These are phyloP conservation scores for Gallinago solitaria DNA, from an alignment of 2,797 vertebrate genomes.

Conservation along the genomic window DNA sequence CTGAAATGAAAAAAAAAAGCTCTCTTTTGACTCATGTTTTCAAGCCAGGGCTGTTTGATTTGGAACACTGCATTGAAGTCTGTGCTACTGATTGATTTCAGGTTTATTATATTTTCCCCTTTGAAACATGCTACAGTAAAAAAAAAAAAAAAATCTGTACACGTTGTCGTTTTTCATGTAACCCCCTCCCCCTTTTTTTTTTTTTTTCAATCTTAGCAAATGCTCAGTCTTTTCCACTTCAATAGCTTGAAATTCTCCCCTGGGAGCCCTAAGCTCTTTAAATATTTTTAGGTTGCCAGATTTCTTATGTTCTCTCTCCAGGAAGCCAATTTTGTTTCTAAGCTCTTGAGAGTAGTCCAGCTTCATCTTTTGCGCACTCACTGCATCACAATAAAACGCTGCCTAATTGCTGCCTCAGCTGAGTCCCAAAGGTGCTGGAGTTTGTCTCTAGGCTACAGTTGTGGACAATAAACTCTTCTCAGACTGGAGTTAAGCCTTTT, in stretches of 20 bases:
- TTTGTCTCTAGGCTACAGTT: slow-evolving; percentile 68
- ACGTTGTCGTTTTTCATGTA: slow-evolving; percentile 64
- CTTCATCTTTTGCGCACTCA: slow-evolving; percentile 63
- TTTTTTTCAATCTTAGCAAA: slow-evolving; percentile 54
- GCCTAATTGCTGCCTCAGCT: slow-evolving; percentile 68
- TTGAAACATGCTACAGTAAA: slow-evolving; percentile 52
- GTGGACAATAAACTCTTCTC: slow-evolving; percentile 66
- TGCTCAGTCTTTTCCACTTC: slow-evolving; percentile 68
- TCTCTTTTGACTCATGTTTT: slow-evolving; percentile 59
- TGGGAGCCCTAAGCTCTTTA: slow-evolving; percentile 71
- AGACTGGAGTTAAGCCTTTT: slow-evolving; percentile 65
- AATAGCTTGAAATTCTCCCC: slow-evolving; percentile 68
- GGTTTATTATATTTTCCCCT: slow-evolving; percentile 63
- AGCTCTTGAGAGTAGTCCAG: slow-evolving; percentile 65
- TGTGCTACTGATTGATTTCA: slow-evolving; percentile 65
- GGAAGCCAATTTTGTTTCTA: slow-evolving; percentile 72
- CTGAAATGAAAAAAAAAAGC: slow-evolving; percentile 42
- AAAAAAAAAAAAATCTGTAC: slow-evolving; percentile 23
- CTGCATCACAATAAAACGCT: slow-evolving; percentile 72
- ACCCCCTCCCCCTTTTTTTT: background rate
- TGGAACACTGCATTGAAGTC: slow-evolving; percentile 41
- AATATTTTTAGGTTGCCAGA: slow-evolving; percentile 75
- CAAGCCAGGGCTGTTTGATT: slow-evolving; percentile 56
- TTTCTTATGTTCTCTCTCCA: slow-evolving; percentile 72
- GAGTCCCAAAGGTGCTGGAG: slow-evolving; percentile 56